Evolutionary conservation across 2,888 invertebrate species (phyloP), one percentile per base, ranked within the genome.

Genomic region (Hemithea aestivaria): DNA sequence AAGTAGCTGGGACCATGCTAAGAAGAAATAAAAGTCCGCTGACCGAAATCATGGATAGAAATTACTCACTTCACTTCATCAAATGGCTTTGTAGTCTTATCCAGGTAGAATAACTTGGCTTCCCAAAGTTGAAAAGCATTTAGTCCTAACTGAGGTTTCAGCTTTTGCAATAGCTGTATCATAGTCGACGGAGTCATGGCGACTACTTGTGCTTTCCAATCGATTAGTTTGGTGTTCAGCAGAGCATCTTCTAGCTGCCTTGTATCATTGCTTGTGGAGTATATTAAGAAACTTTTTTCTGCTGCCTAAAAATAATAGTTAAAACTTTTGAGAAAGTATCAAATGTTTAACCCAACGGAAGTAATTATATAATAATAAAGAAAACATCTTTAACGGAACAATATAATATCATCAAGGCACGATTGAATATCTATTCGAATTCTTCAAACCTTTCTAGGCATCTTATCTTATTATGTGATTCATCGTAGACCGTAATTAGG

Each of bases 201-300:
- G 8, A 42, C 16, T 10, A 26, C 24, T 30, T 26, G 20, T 8
- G 33, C 37, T 8, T 29, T 53, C 59, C 66, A 66, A 27, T 63
- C 54, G 16, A 66, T 61, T 22, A 57, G 12, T 22, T 53, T 55
- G 2, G 66, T 63, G 26, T 46, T 49, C 6, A 43, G 8, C 6
- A 63, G 7, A n/a, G 64, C 58, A 29, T 58, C 55, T 51, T 59
- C 57, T 9, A 66, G 45, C 27, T 59, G 49, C 12, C 36, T 49
- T 1, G 60, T 66, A 32, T 66, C 55, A 37, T 57, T 45, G 3
- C 36, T 41, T 2, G 54, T 40, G 21, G 58, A 55, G 39, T 53
- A 58, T 22, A 60, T 39, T 22, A 59, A 45, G 3, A 40, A 36
- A 4, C 16, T 16, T 7, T 49, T 48, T 24, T 41, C 27, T 1